These are phyloP conservation scores for Pterocles orientalis DNA, from an alignment of 2,113 vertebrate species.

Conservation along the genomic window DNA sequence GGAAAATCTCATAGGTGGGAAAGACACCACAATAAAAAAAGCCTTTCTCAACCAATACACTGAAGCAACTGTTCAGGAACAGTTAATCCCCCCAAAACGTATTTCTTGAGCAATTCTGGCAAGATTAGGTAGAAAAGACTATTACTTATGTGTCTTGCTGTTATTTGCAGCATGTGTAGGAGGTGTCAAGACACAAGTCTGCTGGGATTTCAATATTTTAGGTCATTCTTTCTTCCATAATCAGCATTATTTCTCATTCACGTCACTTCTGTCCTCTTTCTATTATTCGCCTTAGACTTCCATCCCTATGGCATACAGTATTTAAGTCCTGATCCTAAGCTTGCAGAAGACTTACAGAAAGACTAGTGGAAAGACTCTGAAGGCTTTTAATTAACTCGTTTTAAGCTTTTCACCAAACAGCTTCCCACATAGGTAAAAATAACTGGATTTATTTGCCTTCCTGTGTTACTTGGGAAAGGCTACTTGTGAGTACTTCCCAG, in stretches of 20 bases:
- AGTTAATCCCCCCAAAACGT: conserved; percentile 28
- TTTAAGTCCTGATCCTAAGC: not conserved
- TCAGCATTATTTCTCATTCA: not conserved
- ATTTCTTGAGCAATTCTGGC: conserved; percentile 36
- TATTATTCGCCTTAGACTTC: not conserved
- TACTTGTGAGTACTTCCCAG: not conserved
- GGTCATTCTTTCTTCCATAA: not conserved
- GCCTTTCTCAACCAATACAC: not conserved
- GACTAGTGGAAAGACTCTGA: not conserved
- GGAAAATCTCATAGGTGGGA: not conserved
- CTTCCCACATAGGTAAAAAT: not conserved
- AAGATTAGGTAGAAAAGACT: not conserved
- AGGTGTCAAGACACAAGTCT: not conserved
- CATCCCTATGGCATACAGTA: not conserved
- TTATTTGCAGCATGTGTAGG: not conserved
- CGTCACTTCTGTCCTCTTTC: not conserved
- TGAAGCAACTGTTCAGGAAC: conserved; percentile 38
- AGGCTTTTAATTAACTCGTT: not conserved
- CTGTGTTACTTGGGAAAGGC: not conserved
- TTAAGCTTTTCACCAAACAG: not conserved
- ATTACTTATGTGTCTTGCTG: not conserved
- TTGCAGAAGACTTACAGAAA: not conserved
- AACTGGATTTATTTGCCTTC: not conserved
- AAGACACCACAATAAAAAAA: not conserved
- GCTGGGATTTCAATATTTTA: not conserved